Percentiles rank a stretch among this genome's conserved stretches.
Evolutionary conservation across 1,140 invertebrate genomes (phyloP).

Genomic region (Kradibia gibbosae): DNA sequence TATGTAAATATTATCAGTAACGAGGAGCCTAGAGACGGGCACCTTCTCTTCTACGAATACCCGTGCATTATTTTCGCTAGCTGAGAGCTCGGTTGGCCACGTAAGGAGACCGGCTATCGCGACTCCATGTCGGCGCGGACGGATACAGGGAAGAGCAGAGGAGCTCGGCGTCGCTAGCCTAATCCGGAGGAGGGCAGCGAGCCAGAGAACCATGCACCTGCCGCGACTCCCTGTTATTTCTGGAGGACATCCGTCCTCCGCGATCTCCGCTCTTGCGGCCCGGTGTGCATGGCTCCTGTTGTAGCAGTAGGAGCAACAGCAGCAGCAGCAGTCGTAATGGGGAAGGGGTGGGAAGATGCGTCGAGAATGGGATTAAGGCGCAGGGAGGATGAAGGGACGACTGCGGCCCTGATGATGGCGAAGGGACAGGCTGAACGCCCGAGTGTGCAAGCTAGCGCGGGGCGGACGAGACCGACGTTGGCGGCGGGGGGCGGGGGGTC

Average conservation of each 20-base stretch:
- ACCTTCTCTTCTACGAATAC: constrained; percentile 6
- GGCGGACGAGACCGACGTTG: not conserved
- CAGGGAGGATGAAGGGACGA: too few relatives aligned
- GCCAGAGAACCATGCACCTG: not conserved
- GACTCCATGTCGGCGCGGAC: not conserved
- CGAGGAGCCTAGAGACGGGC: not conserved
- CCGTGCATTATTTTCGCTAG: not conserved
- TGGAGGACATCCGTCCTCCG: constrained; percentile 6
- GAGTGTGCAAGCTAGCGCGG: not conserved
- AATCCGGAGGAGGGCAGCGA: not conserved
- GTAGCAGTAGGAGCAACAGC: not conserved
- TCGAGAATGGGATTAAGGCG: too few relatives aligned
- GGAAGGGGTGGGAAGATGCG: too few relatives aligned
- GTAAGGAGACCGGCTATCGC: not conserved
- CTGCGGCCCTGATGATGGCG: too few relatives aligned
- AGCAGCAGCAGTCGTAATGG: too few relatives aligned
- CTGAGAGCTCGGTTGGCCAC: not conserved
- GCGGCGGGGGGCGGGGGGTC: too few relatives aligned
- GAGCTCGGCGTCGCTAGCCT: not conserved
- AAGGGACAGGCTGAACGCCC: not conserved
- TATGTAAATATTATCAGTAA: too few relatives aligned
- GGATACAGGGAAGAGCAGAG: not conserved
- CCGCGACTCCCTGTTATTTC: not conserved
- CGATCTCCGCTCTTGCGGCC: too few relatives aligned
- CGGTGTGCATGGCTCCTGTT: not conserved